phyloP scores from a whole-genome alignment of 2,888 invertebrate genomes.

The Cataglyphis altisquamis region DNA sequence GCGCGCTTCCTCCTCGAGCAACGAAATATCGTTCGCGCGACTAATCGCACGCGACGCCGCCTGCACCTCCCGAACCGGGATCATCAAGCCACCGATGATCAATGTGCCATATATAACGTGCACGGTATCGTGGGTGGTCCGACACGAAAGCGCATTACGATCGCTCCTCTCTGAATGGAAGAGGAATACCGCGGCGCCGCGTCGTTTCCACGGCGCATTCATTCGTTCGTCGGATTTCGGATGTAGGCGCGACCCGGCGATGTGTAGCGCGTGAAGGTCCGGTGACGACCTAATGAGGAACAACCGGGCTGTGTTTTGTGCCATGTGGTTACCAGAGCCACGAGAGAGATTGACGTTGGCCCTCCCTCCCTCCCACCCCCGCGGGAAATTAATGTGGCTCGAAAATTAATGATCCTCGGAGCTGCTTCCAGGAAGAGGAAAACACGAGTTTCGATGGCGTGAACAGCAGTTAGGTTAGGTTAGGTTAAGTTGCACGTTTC shows the following conservation, averaged over 20 bases:
- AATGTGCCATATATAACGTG: background rate
- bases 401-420: conserved; percentile 82
- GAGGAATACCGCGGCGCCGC: conserved; percentile 64
- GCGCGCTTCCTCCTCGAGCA: background rate
- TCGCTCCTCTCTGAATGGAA: conserved; percentile 67
- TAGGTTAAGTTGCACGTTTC: background rate
- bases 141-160: conserved; percentile 60
- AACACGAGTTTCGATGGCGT: conserved; percentile 54
- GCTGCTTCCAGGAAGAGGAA: conserved; percentile 66
- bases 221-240: conserved; percentile 70
- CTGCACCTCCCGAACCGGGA: background rate
- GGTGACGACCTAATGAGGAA: conserved; percentile 78
- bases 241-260: conserved; percentile 73
- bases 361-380: conserved; percentile 68
- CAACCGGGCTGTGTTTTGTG: conserved; percentile 71
- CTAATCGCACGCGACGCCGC: conserved; percentile 62
- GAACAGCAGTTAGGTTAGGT: background rate
- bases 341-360: conserved; percentile 59
- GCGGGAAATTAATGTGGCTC: conserved; percentile 83
- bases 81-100: conserved; percentile 57
- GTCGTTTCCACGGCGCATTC: conserved; percentile 62
- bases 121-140: conserved; percentile 69
- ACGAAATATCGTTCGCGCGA: conserved; percentile 28
- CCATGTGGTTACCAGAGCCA: conserved; percentile 84
- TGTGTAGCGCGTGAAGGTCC: conserved; percentile 74